Evolutionary conservation across 2,797 vertebrate species (phyloP), one percentile per base, ranked within the genome.

Genomic region (Mareca penelope): DNA sequence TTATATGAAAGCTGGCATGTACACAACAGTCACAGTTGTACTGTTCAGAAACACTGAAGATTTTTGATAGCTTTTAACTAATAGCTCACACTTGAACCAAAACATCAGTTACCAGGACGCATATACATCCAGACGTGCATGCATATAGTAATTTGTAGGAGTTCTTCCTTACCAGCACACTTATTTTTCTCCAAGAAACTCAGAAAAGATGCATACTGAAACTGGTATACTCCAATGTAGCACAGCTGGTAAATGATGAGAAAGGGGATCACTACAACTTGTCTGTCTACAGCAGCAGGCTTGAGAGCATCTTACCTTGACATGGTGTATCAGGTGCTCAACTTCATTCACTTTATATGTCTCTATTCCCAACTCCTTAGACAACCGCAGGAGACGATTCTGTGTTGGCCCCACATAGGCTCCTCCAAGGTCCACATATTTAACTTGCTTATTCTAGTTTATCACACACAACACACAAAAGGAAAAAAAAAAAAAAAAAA

Each of bases 351-450:
- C 98, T 98, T 99, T 99, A 96, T 99, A 99, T 1, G 99, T 99
- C 93, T 99, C 96, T 31, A 99, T 90, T 80, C 98, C 98, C 39
- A 99, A 96, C 83, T 99, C 98, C 80, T 98, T 99, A 87, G 99
- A 98, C 90, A 99, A 94, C 44, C 99, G 97, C 57, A 99, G 96
- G 73, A 99, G 98, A 72, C 98, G 98, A 96, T 99, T 99, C 96
- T 99, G 99, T n/a, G 99, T 99, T 42, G 99, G 99, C 7, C 99
- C 99, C 60, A 99, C 90, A 7, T 99, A 99, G 15, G 99, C 98
- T 85, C 99, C 99, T 56, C 99, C 99, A 77, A 99, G 98, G 93
- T 99, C 99, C 55, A 99, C 99, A 93, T 99, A 99, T 94, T 99
- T 99, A 80, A 98, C 98, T 91, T 99, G 97, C 90, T 98, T 98